Evolutionary conservation across 2,797 vertebrate species (phyloP).

Genomic region (Gouania willdenowi): DNA sequence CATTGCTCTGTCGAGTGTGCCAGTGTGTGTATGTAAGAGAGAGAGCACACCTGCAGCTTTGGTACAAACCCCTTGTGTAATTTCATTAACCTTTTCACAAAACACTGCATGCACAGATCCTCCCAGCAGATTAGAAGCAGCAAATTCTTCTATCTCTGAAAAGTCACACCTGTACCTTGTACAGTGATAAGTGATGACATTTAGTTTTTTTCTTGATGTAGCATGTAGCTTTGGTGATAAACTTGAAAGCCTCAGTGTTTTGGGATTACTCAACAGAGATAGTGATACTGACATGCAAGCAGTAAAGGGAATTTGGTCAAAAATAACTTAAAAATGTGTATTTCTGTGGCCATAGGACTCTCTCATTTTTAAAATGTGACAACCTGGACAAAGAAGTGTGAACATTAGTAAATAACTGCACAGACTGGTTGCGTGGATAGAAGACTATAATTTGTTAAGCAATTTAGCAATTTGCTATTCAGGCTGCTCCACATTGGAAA

Average conservation of each 20-base stretch:
- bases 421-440: no score
- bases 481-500: background rate
- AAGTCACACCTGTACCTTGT: slow-evolving; percentile 32
- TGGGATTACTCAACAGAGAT: background rate
- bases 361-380: background rate
- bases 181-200: slow-evolving; percentile 16
- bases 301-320: background rate
- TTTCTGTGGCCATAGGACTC: background rate
- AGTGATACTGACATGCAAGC: background rate
- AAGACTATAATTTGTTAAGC: no score
- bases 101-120: slow-evolving; percentile 47
- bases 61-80: slow-evolving; percentile 44
- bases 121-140: slow-evolving; percentile 45
- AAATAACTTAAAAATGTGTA: no score
- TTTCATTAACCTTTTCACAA: slow-evolving; percentile 68
- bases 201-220: slow-evolving; percentile 3
- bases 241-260: slow-evolving; percentile 5
- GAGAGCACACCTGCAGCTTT: slow-evolving; percentile 39
- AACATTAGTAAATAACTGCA: slow-evolving; percentile 1
- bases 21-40: slow-evolving; percentile 14
- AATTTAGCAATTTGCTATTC: background rate
- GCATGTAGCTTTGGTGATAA: slow-evolving; percentile 1
- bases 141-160: slow-evolving; percentile 41
- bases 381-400: background rate
- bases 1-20: slow-evolving; percentile 1